Percentiles rank a stretch among this genome's conserved stretches.
These are phyloP conservation scores for Drymonia ruficornis DNA, from an alignment of 2,888 invertebrate species.

Conservation along the genomic window DNA sequence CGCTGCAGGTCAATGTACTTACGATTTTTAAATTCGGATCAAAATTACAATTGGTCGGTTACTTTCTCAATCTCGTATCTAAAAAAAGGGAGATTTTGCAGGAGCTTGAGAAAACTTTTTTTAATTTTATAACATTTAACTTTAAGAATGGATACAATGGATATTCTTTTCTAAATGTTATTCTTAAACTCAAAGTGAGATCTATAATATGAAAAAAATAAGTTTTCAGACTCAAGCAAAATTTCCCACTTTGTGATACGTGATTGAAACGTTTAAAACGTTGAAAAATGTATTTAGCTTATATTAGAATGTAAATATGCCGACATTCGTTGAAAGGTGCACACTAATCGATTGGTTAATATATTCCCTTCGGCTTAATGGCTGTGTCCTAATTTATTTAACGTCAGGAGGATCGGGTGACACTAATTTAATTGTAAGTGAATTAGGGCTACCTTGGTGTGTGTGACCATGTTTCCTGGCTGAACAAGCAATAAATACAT, in stretches of 20 bases:
- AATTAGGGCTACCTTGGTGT: conserved; percentile 69
- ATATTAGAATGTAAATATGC: conserved; percentile 10
- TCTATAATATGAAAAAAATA: too few relatives aligned
- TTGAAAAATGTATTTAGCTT: conserved; percentile 24
- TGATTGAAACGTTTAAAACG: too few relatives aligned
- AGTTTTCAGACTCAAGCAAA: too few relatives aligned
- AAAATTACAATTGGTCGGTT: background rate
- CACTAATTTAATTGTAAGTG: conserved; percentile 73
- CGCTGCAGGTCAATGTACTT: conserved; percentile 18
- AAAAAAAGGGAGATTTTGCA: too few relatives aligned
- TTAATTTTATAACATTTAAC: too few relatives aligned
- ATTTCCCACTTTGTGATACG: too few relatives aligned
- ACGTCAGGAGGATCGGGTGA: conserved; percentile 66
- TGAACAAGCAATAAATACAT: conserved; percentile 67
- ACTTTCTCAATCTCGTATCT: too few relatives aligned
- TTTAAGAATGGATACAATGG: too few relatives aligned
- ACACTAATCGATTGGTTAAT: conserved; percentile 62
- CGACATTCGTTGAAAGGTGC: conserved; percentile 40
- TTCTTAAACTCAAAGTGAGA: too few relatives aligned
- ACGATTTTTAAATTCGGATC: background rate
- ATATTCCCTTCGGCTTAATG: conserved; percentile 65
- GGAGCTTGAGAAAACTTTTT: too few relatives aligned
- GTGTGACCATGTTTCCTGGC: conserved; percentile 47
- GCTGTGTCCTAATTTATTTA: conserved; percentile 71
- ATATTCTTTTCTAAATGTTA: too few relatives aligned